These are phyloP conservation scores for Pelusios castaneus DNA, from an alignment of 2,113 vertebrate species.

Conservation along the genomic window DNA sequence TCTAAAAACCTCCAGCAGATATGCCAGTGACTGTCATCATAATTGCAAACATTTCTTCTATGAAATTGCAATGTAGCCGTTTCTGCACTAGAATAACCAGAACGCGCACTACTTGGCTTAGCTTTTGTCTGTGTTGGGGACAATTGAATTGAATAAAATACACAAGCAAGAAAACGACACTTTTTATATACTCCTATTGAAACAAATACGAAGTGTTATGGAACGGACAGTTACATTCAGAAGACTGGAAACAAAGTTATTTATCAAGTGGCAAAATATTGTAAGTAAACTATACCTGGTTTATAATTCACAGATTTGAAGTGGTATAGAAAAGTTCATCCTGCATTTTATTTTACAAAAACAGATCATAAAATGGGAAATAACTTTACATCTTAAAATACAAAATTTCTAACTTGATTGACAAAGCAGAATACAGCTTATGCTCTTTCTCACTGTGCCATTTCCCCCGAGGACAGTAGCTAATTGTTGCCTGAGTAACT, in stretches of 20 bases:
- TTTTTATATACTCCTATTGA: not conserved
- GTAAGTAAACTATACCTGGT: not conserved
- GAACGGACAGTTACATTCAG: not conserved
- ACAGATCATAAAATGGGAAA: not conserved
- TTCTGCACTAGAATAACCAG: not conserved
- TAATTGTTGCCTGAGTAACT: conserved; percentile 67
- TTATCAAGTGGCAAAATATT: not conserved
- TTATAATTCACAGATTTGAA: not conserved
- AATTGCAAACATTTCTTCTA: conserved; percentile 15
- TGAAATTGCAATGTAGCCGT: conserved; percentile 2
- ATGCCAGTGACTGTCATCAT: conserved; percentile 47
- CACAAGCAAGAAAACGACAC: not conserved
- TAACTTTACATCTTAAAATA: conserved; percentile 32
- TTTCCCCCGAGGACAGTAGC: conserved; percentile 61
- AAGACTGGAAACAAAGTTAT: not conserved
- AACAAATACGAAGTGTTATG: not conserved
- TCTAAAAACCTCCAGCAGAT: conserved; percentile 30
- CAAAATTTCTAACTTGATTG: conserved; percentile 34
- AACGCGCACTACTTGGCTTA: not conserved
- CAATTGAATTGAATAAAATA: not conserved
- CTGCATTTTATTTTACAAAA: not conserved
- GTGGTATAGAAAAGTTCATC: not conserved
- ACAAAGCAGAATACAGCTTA: conserved; percentile 52
- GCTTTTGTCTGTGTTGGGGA: not conserved
- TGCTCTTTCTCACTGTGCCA: conserved; percentile 5